Conservation (phyloP, 2,888 invertebrate species). For the Latrodectus elegans region DNA sequence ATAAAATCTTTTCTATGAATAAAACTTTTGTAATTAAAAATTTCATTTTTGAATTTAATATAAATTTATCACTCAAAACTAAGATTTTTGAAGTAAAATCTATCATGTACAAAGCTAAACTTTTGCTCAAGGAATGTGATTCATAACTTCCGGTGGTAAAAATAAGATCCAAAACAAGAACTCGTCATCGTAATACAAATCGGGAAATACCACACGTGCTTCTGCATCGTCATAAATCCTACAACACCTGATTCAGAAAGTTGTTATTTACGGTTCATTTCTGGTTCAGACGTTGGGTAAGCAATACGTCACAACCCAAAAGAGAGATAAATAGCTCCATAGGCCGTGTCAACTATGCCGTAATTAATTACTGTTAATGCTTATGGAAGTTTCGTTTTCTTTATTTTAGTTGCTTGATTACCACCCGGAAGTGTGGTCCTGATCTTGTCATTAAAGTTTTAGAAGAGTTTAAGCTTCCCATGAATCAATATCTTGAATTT, state of each 20-base stretch:
- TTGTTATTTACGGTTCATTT: constrained; percentile 64
- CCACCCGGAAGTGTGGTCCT: constrained; percentile 17
- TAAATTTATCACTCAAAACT: no score
- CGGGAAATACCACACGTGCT: constrained; percentile 21
- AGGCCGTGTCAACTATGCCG: constrained; percentile 39
- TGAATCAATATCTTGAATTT: constrained; percentile 4
- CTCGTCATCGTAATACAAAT: not conserved
- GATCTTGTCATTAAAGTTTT: constrained; percentile 54
- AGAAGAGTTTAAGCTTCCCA: constrained; percentile 29
- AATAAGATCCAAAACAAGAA: no score
- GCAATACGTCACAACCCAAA: constrained; percentile 49
- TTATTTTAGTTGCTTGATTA: constrained; percentile 37
- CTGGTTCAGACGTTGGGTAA: constrained; percentile 33
- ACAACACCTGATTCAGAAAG: constrained; percentile 56
- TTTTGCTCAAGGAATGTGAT: no score
- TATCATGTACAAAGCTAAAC: no score
- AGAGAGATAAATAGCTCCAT: constrained; percentile 59
- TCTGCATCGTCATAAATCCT: constrained; percentile 50
- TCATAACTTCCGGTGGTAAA: no score
- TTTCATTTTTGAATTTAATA: no score
- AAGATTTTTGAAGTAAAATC: no score
- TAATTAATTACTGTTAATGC: constrained; percentile 55
- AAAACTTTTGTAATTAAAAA: no score
- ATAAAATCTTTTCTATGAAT: no score
- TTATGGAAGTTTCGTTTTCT: constrained; percentile 44